Evolutionary conservation across 1,140 invertebrate species (phyloP).

Genomic region (Papilio dardanus): DNA sequence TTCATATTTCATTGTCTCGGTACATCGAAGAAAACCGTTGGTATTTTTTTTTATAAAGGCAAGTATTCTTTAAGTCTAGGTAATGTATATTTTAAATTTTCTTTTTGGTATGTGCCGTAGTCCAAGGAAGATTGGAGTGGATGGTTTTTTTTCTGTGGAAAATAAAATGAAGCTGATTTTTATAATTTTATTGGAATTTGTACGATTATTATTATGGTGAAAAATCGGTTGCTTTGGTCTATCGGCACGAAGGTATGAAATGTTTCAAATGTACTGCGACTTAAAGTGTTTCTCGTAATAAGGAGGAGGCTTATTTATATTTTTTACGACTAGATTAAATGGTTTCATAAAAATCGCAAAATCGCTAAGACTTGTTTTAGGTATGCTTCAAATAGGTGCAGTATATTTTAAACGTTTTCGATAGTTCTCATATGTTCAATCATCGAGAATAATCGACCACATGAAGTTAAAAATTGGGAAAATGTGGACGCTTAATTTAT

Average conservation of each 20-base stretch:
- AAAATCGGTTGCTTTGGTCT: neutral
- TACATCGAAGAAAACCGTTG: neutral
- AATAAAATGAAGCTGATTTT: neutral
- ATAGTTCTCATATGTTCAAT: neutral
- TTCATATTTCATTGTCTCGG: slow-evolving; percentile 38
- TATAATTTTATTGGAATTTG: neutral
- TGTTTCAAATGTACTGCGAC: neutral
- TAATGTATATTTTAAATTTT: slow-evolving; percentile 3
- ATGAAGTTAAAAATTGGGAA: neutral
- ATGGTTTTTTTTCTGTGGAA: neutral
- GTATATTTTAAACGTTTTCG: neutral
- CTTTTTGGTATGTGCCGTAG: neutral
- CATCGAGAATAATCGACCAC: neutral
- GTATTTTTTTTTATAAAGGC: slow-evolving; percentile 19
- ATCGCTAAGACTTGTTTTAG: neutral
- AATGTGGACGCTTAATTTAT: neutral
- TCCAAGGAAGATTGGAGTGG: neutral
- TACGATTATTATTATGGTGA: neutral
- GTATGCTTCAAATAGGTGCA: neutral
- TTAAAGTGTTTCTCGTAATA: neutral
- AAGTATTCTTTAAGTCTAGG: slow-evolving; percentile 24
- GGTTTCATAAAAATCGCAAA: neutral
- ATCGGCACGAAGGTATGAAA: neutral
- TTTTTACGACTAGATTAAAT: neutral
- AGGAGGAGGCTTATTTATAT: neutral